phyloP scores from a whole-genome alignment of 2,113 vertebrate genomes.

The Chloroceryle aenea region DNA sequence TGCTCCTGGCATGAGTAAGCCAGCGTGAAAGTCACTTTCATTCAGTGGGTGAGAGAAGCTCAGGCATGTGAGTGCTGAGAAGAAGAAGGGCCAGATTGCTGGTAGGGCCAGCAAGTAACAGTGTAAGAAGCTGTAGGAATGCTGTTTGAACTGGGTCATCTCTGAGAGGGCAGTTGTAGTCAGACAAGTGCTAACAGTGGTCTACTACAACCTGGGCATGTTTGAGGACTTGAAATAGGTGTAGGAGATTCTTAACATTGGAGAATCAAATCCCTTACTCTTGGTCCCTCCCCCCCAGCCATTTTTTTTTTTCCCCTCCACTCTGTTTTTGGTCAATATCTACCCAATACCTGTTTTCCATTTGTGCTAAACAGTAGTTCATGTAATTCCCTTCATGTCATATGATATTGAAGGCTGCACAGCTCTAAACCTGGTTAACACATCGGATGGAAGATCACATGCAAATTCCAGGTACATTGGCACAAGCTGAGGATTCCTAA shows the following conservation, averaged over 20 bases:
- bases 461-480: background rate
- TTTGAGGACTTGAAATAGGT: background rate
- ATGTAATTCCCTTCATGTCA: background rate
- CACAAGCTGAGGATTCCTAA: background rate
- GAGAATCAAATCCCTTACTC: background rate
- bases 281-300: background rate
- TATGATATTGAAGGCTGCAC: background rate
- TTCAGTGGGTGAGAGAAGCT: background rate
- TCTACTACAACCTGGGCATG: background rate
- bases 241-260: background rate
- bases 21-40: background rate
- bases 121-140: background rate
- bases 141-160: background rate
- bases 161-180: background rate
- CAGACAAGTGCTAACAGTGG: rapidly evolving
- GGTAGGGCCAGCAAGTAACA: background rate
- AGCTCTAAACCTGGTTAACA: background rate
- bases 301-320: rapidly evolving
- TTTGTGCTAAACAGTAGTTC: constrained; percentile 10
- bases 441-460: background rate
- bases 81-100: background rate
- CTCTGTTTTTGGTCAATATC: background rate
- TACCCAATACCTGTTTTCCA: background rate
- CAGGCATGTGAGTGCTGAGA: background rate
- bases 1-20: background rate